A percentile compares a stretch with the other conserved stretches of the same genome.
Evolutionary conservation across 2,797 vertebrate genomes (phyloP).

Genomic region (Sebastes paucispinis): DNA sequence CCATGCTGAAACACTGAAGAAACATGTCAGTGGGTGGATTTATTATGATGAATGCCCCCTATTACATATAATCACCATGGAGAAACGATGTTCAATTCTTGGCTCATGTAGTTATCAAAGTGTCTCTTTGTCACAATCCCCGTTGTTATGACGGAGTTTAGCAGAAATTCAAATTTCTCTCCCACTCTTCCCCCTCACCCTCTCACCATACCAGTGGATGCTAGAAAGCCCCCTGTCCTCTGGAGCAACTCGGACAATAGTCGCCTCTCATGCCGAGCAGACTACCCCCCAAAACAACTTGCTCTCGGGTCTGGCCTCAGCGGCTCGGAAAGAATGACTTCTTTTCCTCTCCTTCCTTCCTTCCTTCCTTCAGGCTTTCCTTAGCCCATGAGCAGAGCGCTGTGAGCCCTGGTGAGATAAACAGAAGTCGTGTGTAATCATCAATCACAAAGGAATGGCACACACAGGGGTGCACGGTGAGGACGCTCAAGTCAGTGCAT

Average conservation of each 20-base stretch:
- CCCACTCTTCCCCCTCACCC: conserved; percentile 71
- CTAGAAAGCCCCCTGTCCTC: conserved; percentile 48
- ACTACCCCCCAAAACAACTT: conserved; percentile 70
- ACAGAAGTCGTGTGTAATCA: conserved; percentile 43
- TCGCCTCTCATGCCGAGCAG: conserved; percentile 66
- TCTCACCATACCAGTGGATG: conserved; percentile 58
- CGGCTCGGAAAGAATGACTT: conserved; percentile 74
- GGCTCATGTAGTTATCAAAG: conserved; percentile 63
- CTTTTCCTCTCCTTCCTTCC: conserved; percentile 71
- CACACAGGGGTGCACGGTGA: background rate
- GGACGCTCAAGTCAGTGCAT: background rate
- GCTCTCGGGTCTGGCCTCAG: conserved; percentile 58
- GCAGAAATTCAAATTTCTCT: conserved; percentile 79
- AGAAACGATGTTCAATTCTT: conserved; percentile 63
- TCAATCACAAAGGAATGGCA: conserved; percentile 39
- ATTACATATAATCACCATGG: conserved; percentile 77
- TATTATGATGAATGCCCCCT: conserved; percentile 68
- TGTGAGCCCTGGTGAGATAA: conserved; percentile 46
- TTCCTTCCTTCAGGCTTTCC: conserved; percentile 66
- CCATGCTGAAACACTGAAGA: conserved; percentile 35
- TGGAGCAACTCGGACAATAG: conserved; percentile 68
- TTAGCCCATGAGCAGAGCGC: conserved; percentile 35
- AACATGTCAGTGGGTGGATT: conserved; percentile 65
- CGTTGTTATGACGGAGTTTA: conserved; percentile 74
- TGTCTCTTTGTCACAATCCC: conserved; percentile 70